These are phyloP conservation scores for Cactoblastis cactorum DNA, from an alignment of 2,888 invertebrate genomes.

Conservation along the genomic window DNA sequence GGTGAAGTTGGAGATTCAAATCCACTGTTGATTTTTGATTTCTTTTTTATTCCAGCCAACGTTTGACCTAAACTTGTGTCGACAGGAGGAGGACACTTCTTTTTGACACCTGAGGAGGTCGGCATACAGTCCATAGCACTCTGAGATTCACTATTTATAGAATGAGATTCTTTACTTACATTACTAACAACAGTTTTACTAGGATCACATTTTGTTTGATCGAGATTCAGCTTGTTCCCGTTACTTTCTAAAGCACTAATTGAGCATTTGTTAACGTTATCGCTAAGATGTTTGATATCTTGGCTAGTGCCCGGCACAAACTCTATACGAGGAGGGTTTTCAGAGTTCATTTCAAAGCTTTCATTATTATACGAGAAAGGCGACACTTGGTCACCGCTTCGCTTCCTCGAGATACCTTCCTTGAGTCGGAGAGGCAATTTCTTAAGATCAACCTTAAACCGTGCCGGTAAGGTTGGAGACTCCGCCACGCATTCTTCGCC, in stretches of 20 bases:
- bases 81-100: conserved; percentile 78
- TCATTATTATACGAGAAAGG: conserved; percentile 73
- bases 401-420: conserved; percentile 72
- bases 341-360: conserved; percentile 74
- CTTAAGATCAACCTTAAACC: conserved; percentile 79
- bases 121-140: conserved; percentile 55
- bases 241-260: conserved; percentile 75
- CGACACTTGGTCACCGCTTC: conserved; percentile 68
- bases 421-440: conserved; percentile 77
- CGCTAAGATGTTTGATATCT: conserved; percentile 71
- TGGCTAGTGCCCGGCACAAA: conserved; percentile 62
- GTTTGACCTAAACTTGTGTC: conserved; percentile 70
- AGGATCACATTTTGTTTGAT: conserved; percentile 71
- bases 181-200: conserved; percentile 71
- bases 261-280: conserved; percentile 77
- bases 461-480: conserved; percentile 69
- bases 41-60: conserved; percentile 82
- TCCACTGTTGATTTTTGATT: conserved; percentile 75
- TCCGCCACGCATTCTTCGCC: conserved; percentile 82
- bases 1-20: conserved; percentile 79
- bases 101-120: conserved; percentile 72
- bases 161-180: conserved; percentile 64
- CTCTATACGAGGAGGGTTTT: conserved; percentile 59
- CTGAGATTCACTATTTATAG: conserved; percentile 71
- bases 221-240: conserved; percentile 60